These are phyloP conservation scores for Arbacia lixula DNA, from an alignment of 53 echinoderm and acorn worm species.

Conservation along the genomic window DNA sequence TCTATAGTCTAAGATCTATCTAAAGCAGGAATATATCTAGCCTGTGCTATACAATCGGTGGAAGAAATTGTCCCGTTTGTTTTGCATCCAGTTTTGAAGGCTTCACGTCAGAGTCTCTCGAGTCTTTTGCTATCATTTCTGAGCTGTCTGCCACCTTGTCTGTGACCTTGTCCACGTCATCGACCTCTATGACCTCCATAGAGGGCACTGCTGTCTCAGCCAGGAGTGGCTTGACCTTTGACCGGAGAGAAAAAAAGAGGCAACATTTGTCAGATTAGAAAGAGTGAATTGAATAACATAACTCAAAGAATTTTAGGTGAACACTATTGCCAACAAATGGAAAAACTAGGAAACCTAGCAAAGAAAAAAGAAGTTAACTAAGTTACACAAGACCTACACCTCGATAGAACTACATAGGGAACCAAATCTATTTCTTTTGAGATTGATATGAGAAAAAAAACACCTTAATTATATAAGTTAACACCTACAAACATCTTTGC, in stretches of 20 bases:
- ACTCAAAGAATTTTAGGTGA: too few species aligned
- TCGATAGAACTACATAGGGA: too few species aligned
- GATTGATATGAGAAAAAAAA: too few species aligned
- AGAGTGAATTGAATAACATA: not conserved
- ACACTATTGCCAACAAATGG: too few species aligned
- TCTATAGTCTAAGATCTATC: constrained; percentile 11
- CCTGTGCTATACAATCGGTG: constrained; percentile 69
- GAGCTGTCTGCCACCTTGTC: constrained; percentile 39
- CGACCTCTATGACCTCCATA: constrained; percentile 56
- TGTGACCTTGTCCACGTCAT: constrained; percentile 41
- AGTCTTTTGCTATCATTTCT: constrained; percentile 57
- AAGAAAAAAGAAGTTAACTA: too few species aligned
- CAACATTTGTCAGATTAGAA: not conserved
- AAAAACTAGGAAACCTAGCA: too few species aligned
- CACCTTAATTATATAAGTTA: too few species aligned
- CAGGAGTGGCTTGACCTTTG: constrained; percentile 65
- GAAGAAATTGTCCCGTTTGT: constrained; percentile 64
- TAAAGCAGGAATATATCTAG: too few species aligned
- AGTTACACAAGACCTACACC: too few species aligned
- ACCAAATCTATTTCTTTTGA: too few species aligned
- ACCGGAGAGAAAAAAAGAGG: not conserved
- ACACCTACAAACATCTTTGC: too few species aligned
- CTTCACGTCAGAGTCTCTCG: constrained; percentile 42
- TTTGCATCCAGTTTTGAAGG: constrained; percentile 29
- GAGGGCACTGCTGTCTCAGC: constrained; percentile 40